phyloP scores from a whole-genome alignment of 92 coral and sea anemone genomes.

The Isaurus tuberculatus region DNA sequence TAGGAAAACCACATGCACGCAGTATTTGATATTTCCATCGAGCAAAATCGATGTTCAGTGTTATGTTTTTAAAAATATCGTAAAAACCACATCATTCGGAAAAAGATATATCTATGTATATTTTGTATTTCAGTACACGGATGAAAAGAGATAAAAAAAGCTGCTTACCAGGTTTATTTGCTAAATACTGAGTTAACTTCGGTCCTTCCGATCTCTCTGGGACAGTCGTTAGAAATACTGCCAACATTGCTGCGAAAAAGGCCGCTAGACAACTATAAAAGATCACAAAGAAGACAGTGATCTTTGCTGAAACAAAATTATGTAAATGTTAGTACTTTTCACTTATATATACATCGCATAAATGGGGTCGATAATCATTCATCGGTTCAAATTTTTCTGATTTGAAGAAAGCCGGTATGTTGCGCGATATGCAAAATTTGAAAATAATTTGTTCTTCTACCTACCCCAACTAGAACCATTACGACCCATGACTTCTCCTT shows the following conservation, averaged over 20 bases:
- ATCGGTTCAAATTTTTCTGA: not conserved
- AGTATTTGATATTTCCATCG: not conserved
- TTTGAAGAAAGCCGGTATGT: slow-evolving; percentile 41
- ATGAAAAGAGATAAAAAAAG: not conserved
- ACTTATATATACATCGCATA: not conserved
- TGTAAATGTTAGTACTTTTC: not conserved
- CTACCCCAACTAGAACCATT: slow-evolving; percentile 94
- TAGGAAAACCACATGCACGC: slow-evolving; percentile 66
- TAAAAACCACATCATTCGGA: not conserved
- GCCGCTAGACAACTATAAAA: slow-evolving; percentile 93
- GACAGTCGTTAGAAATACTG: slow-evolving; percentile 82
- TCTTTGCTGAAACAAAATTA: slow-evolving; percentile 75
- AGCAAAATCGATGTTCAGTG: slow-evolving; percentile 6
- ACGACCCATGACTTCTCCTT: slow-evolving; percentile 89
- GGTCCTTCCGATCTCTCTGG: slow-evolving; percentile 88
- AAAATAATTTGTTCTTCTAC: slow-evolving; percentile 21
- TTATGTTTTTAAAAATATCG: not conserved
- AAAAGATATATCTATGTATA: not conserved
- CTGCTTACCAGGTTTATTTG: slow-evolving; percentile 75
- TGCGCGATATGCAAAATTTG: not conserved
- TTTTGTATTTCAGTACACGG: not conserved
- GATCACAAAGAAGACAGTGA: slow-evolving; percentile 84
- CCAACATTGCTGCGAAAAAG: slow-evolving; percentile 95
- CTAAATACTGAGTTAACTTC: slow-evolving; percentile 81
- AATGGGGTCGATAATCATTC: slow-evolving; percentile 16